These are phyloP conservation scores for Microtus oregoni DNA, from an alignment of 2,113 vertebrate species.

Conservation along the genomic window DNA sequence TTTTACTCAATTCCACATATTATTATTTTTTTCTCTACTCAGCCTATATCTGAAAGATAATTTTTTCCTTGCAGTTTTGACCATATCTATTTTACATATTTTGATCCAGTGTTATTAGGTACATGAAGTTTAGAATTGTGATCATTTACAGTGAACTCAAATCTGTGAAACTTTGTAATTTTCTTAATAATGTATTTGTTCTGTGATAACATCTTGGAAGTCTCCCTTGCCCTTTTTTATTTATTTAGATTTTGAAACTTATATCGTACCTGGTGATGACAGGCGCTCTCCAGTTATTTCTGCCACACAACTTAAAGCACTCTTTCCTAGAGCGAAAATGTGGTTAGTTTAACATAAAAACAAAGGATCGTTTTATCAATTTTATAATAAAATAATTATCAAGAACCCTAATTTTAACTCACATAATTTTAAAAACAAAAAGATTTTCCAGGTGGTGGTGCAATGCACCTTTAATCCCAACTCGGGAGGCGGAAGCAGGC, in stretches of 20 bases:
- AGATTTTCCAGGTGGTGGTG: constrained; percentile 66
- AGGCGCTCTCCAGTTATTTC: constrained; percentile 94
- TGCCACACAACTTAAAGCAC: constrained; percentile 90
- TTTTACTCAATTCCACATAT: constrained; percentile 27
- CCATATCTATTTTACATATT: constrained; percentile 13
- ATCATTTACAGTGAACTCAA: constrained; percentile 27
- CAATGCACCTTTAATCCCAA: neutral
- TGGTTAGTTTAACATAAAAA: constrained; percentile 91
- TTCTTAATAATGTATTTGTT: constrained; percentile 6
- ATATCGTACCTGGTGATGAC: constrained; percentile 90
- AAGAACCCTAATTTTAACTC: constrained; percentile 97
- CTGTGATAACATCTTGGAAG: neutral
- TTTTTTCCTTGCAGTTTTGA: constrained; percentile 47
- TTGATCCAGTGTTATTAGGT: neutral
- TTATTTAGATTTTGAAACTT: constrained; percentile 92
- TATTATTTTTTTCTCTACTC: constrained; percentile 15
- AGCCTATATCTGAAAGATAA: constrained; percentile 14
- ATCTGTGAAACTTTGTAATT: constrained; percentile 43
- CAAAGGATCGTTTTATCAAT: constrained; percentile 92
- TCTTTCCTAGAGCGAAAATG: constrained; percentile 47
- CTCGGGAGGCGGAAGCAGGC: neutral
- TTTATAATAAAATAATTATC: constrained; percentile 94
- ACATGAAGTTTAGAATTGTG: constrained; percentile 12
- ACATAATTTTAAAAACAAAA: constrained; percentile 94
- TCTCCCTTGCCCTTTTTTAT: constrained; percentile 77